A percentile compares a stretch with the other conserved stretches of the same genome.
These are phyloP conservation scores for Axis porcinus DNA, from an alignment of 2,113 vertebrate species.

Conservation along the genomic window DNA sequence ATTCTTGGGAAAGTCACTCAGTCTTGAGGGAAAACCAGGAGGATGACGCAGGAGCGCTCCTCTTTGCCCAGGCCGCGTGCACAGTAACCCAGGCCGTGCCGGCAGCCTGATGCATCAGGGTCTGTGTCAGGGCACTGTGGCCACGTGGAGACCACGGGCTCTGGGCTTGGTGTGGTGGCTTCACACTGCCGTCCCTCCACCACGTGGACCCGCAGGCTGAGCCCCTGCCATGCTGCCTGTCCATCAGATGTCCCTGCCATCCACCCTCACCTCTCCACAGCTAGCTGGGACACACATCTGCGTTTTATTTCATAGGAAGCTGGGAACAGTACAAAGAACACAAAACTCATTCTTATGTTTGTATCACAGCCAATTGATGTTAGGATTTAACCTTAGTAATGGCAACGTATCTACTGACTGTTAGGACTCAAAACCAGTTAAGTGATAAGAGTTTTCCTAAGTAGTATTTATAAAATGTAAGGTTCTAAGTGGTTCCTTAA, in stretches of 20 bases:
- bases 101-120: fast-evolving
- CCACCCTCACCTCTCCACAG: background rate
- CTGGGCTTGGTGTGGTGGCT: background rate
- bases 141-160: background rate
- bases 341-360: conserved; percentile 17
- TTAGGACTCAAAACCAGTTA: conserved; percentile 52
- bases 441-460: conserved; percentile 34
- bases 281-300: background rate
- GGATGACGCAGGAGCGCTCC: background rate
- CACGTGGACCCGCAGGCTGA: background rate
- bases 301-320: conserved; percentile 19
- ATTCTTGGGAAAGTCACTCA: background rate
- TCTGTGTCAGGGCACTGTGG: fast-evolving
- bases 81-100: fast-evolving
- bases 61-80: background rate
- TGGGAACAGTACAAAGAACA: background rate
- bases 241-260: background rate
- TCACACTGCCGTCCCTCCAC: background rate
- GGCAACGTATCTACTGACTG: background rate
- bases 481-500: background rate
- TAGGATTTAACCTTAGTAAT: conserved; percentile 36
- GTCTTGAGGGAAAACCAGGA: background rate
- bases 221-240: background rate
- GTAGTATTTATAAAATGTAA: conserved; percentile 42
- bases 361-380: conserved; percentile 36